These are phyloP conservation scores for Andinoacara biseriatus DNA, from an alignment of 2,113 vertebrate species.

Conservation along the genomic window DNA sequence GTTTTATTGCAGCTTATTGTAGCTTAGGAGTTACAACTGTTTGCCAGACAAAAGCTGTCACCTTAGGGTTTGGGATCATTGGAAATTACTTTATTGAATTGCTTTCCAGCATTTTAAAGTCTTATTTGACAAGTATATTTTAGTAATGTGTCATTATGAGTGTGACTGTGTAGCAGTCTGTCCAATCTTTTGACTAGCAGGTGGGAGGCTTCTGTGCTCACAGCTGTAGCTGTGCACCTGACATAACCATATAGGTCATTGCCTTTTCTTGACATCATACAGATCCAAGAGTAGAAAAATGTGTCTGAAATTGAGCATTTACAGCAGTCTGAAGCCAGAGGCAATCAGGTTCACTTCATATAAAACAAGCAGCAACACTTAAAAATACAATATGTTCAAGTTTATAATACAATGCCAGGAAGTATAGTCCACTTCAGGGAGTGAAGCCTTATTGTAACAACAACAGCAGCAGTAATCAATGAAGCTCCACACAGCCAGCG, in stretches of 20 bases:
- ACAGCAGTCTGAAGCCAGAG: neutral
- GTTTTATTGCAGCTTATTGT: neutral
- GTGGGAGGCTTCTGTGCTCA: neutral
- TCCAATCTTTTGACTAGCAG: neutral
- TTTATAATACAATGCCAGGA: neutral
- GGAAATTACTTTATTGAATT: neutral
- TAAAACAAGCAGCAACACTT: neutral
- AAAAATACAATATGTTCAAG: neutral
- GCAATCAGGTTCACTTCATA: neutral
- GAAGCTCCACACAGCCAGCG: constrained; percentile 21
- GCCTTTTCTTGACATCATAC: too few relatives aligned
- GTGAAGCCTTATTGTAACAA: constrained; percentile 5
- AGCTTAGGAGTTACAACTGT: neutral
- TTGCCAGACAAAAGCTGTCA: too few relatives aligned
- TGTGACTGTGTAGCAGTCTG: neutral
- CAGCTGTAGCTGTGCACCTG: neutral
- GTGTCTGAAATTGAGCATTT: neutral
- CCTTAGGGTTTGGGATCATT: neutral
- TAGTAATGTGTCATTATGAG: neutral
- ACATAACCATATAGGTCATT: neutral
- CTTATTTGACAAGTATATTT: neutral
- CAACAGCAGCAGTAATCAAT: constrained; percentile 32
- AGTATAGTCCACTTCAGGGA: neutral
- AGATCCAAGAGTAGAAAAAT: neutral
- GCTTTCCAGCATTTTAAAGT: neutral